Conservation (phyloP, 2,113 vertebrate genomes). For the Chascanopsetta lugubris region DNA sequence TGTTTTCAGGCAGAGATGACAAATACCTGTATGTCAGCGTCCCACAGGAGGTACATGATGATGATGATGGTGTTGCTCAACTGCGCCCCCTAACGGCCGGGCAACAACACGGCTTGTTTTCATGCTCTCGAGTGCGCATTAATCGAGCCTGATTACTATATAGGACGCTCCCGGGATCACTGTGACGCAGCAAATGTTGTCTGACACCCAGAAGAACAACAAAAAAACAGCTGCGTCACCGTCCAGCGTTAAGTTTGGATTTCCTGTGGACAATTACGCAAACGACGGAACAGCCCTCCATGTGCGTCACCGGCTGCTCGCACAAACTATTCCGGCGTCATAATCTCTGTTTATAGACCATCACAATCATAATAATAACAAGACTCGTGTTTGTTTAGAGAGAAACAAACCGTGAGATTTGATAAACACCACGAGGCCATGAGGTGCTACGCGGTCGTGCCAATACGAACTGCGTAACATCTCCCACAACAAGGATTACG, state of each 20-base stretch:
- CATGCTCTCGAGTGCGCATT: slow-evolving; percentile 77
- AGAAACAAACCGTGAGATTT: not conserved
- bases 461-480: slow-evolving; percentile 76
- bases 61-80: slow-evolving; percentile 20
- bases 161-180: slow-evolving; percentile 39
- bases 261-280: slow-evolving; percentile 1
- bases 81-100: slow-evolving; percentile 59
- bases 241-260: not conserved
- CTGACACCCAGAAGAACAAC: slow-evolving; percentile 38
- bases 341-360: not conserved
- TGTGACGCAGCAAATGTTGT: slow-evolving; percentile 69
- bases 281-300: not conserved
- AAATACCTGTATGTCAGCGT: slow-evolving; percentile 48
- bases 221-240: slow-evolving; percentile 64
- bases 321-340: slow-evolving; percentile 2
- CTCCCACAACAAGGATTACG: slow-evolving; percentile 72
- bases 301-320: not conserved
- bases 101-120: slow-evolving; percentile 61
- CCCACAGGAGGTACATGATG: slow-evolving; percentile 35
- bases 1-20: slow-evolving; percentile 11
- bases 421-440: slow-evolving; percentile 1
- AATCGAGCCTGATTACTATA: slow-evolving; percentile 56
- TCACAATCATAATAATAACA: too few relatives aligned
- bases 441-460: slow-evolving; percentile 43
- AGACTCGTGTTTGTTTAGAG: too few relatives aligned